Conservation (phyloP, 1,140 invertebrate species). For the Drosophila littoralis region DNA sequence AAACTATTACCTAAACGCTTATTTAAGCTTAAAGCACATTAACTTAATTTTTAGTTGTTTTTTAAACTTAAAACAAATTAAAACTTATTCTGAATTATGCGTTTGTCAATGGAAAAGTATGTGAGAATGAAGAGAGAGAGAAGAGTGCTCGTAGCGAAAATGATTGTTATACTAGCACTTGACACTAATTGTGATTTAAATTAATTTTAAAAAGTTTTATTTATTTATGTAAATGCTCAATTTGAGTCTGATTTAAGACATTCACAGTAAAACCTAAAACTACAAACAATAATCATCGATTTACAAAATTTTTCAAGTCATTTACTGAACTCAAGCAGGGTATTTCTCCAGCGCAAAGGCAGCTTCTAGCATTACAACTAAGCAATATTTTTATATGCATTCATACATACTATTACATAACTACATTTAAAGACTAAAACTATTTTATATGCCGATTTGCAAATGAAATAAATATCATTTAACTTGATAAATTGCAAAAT, state of each 20-base stretch:
- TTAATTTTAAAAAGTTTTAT: constrained; percentile 42
- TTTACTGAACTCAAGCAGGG: constrained; percentile 11
- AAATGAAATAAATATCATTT: constrained; percentile 40
- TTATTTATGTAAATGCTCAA: constrained; percentile 42
- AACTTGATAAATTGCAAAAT: constrained; percentile 20
- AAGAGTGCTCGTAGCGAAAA: neutral
- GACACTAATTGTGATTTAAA: constrained; percentile 40
- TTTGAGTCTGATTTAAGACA: constrained; percentile 30
- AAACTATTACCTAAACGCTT: constrained; percentile 5
- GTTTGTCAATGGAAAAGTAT: constrained; percentile 1
- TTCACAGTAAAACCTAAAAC: neutral
- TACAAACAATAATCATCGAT: constrained; percentile 5
- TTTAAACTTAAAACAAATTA: constrained; percentile 3
- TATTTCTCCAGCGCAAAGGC: constrained; percentile 29
- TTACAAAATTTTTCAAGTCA: constrained; percentile 33
- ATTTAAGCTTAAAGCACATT: neutral
- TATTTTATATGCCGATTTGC: constrained; percentile 38
- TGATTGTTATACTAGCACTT: constrained; percentile 15
- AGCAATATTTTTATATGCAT: constrained; percentile 61
- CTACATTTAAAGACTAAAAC: constrained; percentile 28
- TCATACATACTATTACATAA: constrained; percentile 5
- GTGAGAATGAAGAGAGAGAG: neutral
- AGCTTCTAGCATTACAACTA: constrained; percentile 46
- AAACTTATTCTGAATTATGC: neutral
- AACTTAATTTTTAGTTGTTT: neutral